Evolutionary conservation across 1,140 invertebrate genomes (phyloP).

Genomic region (Zaprionus ornatus): DNA sequence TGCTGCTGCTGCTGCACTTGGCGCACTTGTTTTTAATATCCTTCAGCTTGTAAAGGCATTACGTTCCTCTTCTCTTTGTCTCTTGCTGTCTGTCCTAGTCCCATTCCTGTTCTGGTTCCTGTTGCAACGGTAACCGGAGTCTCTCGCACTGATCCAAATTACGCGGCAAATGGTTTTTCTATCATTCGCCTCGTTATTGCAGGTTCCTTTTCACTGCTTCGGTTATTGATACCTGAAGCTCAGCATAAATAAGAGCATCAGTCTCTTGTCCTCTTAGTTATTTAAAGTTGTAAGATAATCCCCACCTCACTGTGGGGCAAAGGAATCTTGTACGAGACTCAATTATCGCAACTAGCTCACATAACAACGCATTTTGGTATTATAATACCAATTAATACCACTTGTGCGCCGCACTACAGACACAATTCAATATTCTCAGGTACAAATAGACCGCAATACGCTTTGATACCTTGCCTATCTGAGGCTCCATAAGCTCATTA

Average conservation of each 20-base stretch:
- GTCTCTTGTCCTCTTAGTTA: not conserved
- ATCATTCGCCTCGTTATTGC: conserved; percentile 74
- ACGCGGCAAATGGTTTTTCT: conserved; percentile 56
- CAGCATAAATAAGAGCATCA: conserved; percentile 2
- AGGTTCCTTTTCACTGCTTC: conserved; percentile 5
- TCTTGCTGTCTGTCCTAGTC: not conserved
- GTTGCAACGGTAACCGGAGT: conserved; percentile 19
- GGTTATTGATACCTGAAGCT: conserved; percentile 37
- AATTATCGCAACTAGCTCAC: not conserved
- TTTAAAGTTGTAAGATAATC: not conserved
- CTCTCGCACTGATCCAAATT: conserved; percentile 41
- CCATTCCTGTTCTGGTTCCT: not conserved
- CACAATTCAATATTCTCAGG: conserved; percentile 5
- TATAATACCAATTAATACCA: conserved; percentile 1
- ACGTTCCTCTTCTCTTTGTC: conserved; percentile 15
- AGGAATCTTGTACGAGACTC: no score
- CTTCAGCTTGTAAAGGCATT: conserved; percentile 79
- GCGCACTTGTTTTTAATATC: conserved; percentile 78
- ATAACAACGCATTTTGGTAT: not conserved
- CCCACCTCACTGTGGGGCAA: not conserved
- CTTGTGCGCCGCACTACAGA: not conserved
- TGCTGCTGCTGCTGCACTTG: conserved; percentile 34
- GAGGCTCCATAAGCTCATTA: conserved; percentile 55
- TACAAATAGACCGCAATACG: conserved; percentile 39
- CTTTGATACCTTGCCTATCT: conserved; percentile 1